phyloP scores from a whole-genome alignment of 2,113 vertebrate species.

The Planiliza haematocheilus region DNA sequence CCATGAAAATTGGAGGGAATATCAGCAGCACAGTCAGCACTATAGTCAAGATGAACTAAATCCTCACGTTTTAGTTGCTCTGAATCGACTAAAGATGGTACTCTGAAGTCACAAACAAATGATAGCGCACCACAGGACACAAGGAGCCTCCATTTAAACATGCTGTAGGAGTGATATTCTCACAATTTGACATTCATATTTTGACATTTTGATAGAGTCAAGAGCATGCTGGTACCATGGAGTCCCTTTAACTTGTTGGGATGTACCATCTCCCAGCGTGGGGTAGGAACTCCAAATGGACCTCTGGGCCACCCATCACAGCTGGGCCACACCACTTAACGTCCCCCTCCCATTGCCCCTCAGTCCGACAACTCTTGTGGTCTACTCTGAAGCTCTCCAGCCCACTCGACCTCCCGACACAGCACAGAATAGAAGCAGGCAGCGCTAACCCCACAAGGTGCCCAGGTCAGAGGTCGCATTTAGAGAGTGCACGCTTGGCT shows the following conservation, averaged over 20 bases:
- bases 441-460: conserved; percentile 68
- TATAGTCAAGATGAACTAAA: conserved; percentile 14
- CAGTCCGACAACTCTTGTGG: conserved; percentile 46
- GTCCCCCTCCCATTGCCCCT: conserved; percentile 58
- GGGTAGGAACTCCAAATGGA: conserved; percentile 75
- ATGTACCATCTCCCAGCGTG: conserved; percentile 69
- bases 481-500: conserved; percentile 53
- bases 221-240: conserved; percentile 27
- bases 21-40: conserved; percentile 10
- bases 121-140: conserved; percentile 49
- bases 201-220: conserved; percentile 56
- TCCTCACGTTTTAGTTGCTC: not conserved
- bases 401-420: conserved; percentile 81
- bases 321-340: conserved; percentile 80
- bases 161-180: conserved; percentile 52
- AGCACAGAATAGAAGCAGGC: conserved; percentile 56
- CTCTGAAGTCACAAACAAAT: conserved; percentile 31
- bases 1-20: conserved; percentile 17
- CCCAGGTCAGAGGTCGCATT: conserved; percentile 71
- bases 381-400: conserved; percentile 58
- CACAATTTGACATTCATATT: conserved; percentile 63
- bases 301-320: conserved; percentile 74
- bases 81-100: not conserved
- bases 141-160: conserved; percentile 58
- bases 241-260: conserved; percentile 51